Percentiles rank a stretch among this genome's conserved stretches.
These are phyloP conservation scores for Brachionus manjavacas DNA, from an alignment of 1,140 invertebrate species.

Conservation along the genomic window DNA sequence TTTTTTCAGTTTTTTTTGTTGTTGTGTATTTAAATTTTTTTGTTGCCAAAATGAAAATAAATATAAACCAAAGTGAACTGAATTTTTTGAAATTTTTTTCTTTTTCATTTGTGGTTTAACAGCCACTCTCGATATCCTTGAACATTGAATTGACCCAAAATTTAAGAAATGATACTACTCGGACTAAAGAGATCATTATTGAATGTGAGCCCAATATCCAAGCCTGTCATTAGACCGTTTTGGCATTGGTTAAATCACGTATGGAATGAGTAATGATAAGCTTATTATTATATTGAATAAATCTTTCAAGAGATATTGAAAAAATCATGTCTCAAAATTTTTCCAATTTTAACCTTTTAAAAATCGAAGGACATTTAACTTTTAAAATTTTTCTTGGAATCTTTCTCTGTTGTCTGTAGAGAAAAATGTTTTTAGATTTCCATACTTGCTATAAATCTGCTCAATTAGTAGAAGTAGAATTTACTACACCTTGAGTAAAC, in stretches of 20 bases:
- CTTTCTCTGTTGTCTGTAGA: too few relatives aligned
- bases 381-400: too few relatives aligned
- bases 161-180: not conserved
- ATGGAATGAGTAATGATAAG: conserved; percentile 28
- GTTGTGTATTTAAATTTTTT: not conserved
- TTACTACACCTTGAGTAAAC: too few relatives aligned
- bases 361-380: not conserved
- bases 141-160: not conserved
- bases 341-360: not conserved
- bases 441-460: too few relatives aligned
- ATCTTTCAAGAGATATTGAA: too few relatives aligned
- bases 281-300: not conserved
- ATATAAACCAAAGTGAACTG: not conserved
- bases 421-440: too few relatives aligned
- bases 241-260: conserved; percentile 42
- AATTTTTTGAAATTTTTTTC: not conserved
- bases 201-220: not conserved
- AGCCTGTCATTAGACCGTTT: conserved; percentile 2
- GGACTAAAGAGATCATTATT: not conserved
- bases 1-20: conserved; percentile 23
- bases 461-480: too few relatives aligned
- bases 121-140: not conserved
- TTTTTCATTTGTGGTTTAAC: not conserved
- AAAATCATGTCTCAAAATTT: not conserved
- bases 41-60: conserved; percentile 1